Conservation (phyloP, 2,888 invertebrate species). For the Cecidostiba fungosa region DNA sequence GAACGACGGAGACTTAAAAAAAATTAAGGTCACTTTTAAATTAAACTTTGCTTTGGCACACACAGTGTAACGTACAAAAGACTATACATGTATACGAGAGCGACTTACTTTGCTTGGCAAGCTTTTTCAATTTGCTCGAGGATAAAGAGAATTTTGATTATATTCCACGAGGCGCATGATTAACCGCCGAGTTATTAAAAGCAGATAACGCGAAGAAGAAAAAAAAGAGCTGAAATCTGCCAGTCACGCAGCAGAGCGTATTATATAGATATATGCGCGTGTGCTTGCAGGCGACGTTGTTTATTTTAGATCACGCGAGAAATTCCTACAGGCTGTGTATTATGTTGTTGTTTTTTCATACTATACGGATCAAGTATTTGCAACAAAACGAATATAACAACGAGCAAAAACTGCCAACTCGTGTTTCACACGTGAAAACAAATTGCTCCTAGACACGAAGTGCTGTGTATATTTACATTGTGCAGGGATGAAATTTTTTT, state of each 20-base stretch:
- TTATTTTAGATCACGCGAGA: slow-evolving; percentile 2
- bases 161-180: slow-evolving; percentile 17
- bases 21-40: not conserved
- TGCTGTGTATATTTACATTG: not conserved
- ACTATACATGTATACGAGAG: not conserved
- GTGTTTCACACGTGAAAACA: not conserved
- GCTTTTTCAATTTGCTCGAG: not conserved
- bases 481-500: not conserved
- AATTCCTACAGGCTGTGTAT: not conserved
- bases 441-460: not conserved
- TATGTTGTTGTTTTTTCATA: not conserved
- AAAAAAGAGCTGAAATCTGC: not conserved
- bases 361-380: not conserved
- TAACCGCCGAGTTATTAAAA: slow-evolving; percentile 28
- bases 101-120: not conserved
- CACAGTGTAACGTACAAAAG: not conserved
- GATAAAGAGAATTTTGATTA: slow-evolving; percentile 25
- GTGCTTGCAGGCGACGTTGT: not conserved
- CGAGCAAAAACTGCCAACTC: not conserved
- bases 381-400: not conserved
- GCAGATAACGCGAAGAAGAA: not conserved
- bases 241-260: not conserved
- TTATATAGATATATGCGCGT: not conserved
- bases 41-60: not conserved
- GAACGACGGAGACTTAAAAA: not conserved